These are phyloP conservation scores for Cyrtonyx montezumae DNA, from an alignment of 2,113 vertebrate genomes.

Conservation along the genomic window DNA sequence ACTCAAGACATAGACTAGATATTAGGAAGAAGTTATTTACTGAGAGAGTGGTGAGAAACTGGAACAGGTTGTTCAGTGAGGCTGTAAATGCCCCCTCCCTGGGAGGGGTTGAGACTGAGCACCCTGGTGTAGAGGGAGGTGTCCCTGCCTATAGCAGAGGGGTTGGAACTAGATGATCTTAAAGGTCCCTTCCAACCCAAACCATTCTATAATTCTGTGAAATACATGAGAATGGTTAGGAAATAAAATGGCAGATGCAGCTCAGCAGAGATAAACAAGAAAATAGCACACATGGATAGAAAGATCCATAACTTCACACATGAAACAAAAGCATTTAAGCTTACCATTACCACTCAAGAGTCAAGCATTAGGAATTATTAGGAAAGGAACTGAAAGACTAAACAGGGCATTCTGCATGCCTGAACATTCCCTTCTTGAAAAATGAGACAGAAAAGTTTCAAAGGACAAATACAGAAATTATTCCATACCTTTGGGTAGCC, in stretches of 20 bases:
- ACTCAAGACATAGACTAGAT: not conserved
- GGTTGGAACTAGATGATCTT: too few species aligned
- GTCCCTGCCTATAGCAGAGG: too few species aligned
- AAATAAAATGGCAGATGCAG: not conserved
- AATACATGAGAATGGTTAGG: not conserved
- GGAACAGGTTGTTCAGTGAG: too few species aligned
- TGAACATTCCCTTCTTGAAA: not conserved
- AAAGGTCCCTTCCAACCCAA: too few species aligned
- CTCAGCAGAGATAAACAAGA: not conserved
- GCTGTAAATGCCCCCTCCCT: too few species aligned
- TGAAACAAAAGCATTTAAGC: not conserved
- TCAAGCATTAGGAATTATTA: not conserved
- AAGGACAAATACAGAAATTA: not conserved
- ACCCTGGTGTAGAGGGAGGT: too few species aligned
- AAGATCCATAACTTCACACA: not conserved
- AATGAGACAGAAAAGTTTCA: not conserved
- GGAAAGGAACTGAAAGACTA: not conserved
- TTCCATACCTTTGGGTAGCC: not conserved
- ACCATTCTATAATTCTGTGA: too few species aligned
- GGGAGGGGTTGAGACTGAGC: too few species aligned
- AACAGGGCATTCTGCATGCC: not conserved
- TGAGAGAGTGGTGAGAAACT: too few species aligned
- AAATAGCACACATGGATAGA: not conserved
- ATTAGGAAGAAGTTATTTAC: too few species aligned
- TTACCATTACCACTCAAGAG: not conserved